A percentile compares a stretch with the other conserved stretches of the same genome.
phyloP scores from a whole-genome alignment of 1,140 invertebrate genomes.

The Anagrus nilaparvatae region DNA sequence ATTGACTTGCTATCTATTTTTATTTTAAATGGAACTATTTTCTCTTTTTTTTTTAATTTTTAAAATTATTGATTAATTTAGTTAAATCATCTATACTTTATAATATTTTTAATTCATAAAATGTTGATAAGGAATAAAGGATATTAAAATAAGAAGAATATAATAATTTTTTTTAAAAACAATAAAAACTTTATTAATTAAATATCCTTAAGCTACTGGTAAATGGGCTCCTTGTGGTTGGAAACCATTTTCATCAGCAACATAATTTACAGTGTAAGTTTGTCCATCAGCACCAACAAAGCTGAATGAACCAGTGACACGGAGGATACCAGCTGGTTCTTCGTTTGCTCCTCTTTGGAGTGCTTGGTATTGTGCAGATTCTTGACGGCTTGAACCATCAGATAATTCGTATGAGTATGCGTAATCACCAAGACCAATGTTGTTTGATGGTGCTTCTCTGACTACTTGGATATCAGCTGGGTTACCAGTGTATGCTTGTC shows the following conservation, averaged over 20 bases:
- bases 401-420: conserved; percentile 45
- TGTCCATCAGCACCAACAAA: conserved; percentile 28
- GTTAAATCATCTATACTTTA: no score
- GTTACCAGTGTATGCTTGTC: not conserved
- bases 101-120: no score
- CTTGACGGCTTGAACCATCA: conserved; percentile 47
- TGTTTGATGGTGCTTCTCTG: conserved; percentile 27
- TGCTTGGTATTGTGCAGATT: conserved; percentile 41
- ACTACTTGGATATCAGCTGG: conserved; percentile 25
- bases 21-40: no score
- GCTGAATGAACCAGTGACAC: conserved; percentile 30
- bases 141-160: no score
- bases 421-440: conserved; percentile 35
- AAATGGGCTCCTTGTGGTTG: conserved; percentile 1
- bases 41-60: no score
- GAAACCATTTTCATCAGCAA: conserved; percentile 21
- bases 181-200: no score
- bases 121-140: no score
- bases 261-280: conserved; percentile 19
- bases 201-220: no score
- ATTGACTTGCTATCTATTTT: no score
- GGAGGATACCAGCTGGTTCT: conserved; percentile 22
- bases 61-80: no score
- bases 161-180: no score
- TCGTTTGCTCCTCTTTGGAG: no score